These are phyloP conservation scores for Mormyrus hasselquistii DNA, from an alignment of 2,797 vertebrate species.

Conservation along the genomic window DNA sequence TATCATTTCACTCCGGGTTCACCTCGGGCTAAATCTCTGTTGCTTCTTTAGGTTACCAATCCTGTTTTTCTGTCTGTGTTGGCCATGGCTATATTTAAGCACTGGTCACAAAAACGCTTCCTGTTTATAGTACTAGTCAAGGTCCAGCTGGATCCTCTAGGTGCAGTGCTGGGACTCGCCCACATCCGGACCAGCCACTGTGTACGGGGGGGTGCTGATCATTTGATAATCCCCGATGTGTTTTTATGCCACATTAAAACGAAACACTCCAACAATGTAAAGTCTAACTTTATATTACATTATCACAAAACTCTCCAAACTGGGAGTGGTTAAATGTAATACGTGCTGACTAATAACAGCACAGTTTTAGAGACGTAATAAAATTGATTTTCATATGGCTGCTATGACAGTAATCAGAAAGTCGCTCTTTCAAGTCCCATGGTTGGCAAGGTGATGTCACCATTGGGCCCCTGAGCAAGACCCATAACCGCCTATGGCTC, in stretches of 20 bases:
- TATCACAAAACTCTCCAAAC: background rate
- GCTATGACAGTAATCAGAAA: background rate
- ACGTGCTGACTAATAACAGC: background rate
- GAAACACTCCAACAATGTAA: background rate
- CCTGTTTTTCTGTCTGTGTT: slow-evolving; percentile 3
- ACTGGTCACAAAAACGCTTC: background rate
- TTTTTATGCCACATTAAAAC: background rate
- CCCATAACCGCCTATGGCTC: background rate
- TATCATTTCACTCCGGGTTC: background rate
- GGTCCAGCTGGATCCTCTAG: slow-evolving; percentile 14
- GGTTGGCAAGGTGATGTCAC: background rate
- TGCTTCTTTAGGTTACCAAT: background rate
- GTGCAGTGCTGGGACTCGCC: background rate
- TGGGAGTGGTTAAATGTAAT: background rate
- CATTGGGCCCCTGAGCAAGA: background rate
- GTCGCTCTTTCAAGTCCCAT: background rate
- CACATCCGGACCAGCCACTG: background rate
- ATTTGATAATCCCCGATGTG: background rate
- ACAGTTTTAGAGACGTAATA: background rate
- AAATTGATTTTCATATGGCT: background rate
- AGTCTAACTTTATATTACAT: background rate
- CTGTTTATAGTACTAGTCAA: slow-evolving; percentile 17
- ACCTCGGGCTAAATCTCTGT: background rate
- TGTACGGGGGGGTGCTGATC: background rate
- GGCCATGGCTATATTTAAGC: slow-evolving; percentile 17